Conservation (phyloP, 2,113 vertebrate genomes). For the Uria aalge region DNA sequence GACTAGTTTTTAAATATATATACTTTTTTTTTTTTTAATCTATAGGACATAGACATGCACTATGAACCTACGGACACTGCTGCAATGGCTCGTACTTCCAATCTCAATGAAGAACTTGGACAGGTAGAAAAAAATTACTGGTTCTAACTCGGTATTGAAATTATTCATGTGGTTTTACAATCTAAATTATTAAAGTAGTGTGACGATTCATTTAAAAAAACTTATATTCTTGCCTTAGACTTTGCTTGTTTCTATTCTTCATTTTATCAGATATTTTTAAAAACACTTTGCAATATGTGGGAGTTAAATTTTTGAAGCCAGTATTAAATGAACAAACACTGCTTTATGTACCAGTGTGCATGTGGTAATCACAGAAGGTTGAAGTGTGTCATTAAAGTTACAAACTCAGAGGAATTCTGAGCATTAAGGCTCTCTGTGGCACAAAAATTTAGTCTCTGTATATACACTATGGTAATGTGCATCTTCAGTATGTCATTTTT, state of each 20-base stretch:
- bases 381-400: background rate
- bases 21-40: background rate
- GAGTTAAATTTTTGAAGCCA: background rate
- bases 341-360: background rate
- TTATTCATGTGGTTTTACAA: background rate
- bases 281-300: background rate
- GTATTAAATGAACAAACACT: background rate
- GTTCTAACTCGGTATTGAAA: background rate
- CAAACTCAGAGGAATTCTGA: background rate
- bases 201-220: background rate
- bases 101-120: constrained; percentile 96
- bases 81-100: constrained; percentile 96
- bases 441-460: background rate
- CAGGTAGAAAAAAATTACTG: constrained; percentile 77
- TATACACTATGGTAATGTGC: background rate
- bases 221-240: background rate
- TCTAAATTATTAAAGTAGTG: background rate
- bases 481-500: background rate
- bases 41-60: constrained; percentile 93
- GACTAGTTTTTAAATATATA: background rate
- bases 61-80: constrained; percentile 93
- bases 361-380: background rate
- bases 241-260: background rate
- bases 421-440: background rate
- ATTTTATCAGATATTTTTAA: background rate